These are phyloP conservation scores for Triplophysa tibetana DNA, from an alignment of 2,113 vertebrate species.

Conservation along the genomic window DNA sequence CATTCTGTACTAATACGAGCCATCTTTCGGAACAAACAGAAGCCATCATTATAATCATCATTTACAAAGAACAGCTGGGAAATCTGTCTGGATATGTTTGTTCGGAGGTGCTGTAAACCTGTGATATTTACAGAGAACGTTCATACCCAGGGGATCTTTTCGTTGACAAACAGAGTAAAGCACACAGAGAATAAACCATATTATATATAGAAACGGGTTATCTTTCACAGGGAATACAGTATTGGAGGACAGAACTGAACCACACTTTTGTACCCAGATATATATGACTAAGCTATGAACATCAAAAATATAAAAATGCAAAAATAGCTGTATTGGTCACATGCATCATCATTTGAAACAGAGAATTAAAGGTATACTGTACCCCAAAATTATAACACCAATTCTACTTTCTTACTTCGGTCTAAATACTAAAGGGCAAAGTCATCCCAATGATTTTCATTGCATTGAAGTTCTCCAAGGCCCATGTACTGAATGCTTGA, in stretches of 20 bases:
- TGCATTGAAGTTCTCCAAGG: not conserved
- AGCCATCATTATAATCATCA: not conserved
- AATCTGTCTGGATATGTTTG: not conserved
- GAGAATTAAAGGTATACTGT: too few species aligned
- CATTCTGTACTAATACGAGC: not conserved
- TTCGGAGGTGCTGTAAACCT: not conserved
- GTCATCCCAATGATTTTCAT: not conserved
- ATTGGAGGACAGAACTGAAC: not conserved
- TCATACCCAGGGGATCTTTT: not conserved
- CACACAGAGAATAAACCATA: not conserved
- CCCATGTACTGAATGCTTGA: not conserved
- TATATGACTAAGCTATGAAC: not conserved
- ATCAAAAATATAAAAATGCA: not conserved
- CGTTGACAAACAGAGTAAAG: slow-evolving; percentile 14
- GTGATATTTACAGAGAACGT: slow-evolving; percentile 18
- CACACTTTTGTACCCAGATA: not conserved
- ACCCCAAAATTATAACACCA: too few species aligned
- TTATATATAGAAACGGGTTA: slow-evolving; percentile 1
- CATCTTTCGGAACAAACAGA: not conserved
- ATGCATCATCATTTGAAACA: too few species aligned
- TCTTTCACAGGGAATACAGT: not conserved
- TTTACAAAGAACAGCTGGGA: slow-evolving; percentile 10
- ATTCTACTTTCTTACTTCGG: too few species aligned
- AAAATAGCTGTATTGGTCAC: too few species aligned
- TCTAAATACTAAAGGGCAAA: not conserved